These are phyloP conservation scores for Dicrostonyx torquatus DNA, from an alignment of 2,797 vertebrate genomes.

Conservation along the genomic window DNA sequence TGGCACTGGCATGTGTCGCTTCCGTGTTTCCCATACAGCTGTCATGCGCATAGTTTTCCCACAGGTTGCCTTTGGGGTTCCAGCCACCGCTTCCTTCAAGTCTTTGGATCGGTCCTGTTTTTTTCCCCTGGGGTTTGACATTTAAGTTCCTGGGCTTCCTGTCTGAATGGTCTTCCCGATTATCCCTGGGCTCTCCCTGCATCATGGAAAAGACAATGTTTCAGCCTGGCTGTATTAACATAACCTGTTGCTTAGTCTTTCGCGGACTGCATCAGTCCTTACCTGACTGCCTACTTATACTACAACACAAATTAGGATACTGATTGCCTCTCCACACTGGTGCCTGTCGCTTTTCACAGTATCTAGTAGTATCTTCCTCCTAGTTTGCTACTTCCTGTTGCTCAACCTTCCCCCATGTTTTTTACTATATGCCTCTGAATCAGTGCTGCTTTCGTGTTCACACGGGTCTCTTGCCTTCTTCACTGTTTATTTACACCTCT, in stretches of 20 bases:
- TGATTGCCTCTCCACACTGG: background rate
- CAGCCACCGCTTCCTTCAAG: slow-evolving; percentile 20
- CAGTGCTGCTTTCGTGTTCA: background rate
- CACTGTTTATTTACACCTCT: background rate
- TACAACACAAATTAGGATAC: background rate
- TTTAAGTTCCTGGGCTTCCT: background rate
- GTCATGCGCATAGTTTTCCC: slow-evolving; percentile 76
- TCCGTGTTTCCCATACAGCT: slow-evolving; percentile 77
- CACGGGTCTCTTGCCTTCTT: background rate
- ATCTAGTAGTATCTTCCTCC: slow-evolving; percentile 15
- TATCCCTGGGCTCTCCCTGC: background rate
- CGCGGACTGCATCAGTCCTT: background rate
- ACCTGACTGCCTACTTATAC: background rate
- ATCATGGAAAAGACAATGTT: background rate
- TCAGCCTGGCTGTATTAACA: background rate
- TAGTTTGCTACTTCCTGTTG: slow-evolving; percentile 29
- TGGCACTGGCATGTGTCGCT: slow-evolving; percentile 74
- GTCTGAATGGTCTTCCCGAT: background rate
- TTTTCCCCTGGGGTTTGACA: background rate
- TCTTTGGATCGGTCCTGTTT: background rate
- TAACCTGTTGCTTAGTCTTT: slow-evolving; percentile 77
- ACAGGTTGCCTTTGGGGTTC: slow-evolving; percentile 77
- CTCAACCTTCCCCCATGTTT: background rate
- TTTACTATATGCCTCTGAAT: background rate
- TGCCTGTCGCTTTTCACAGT: background rate